Base-by-base conservation (phyloP, 1,140 invertebrate genomes). In the Ostrea edulis region DNA sequence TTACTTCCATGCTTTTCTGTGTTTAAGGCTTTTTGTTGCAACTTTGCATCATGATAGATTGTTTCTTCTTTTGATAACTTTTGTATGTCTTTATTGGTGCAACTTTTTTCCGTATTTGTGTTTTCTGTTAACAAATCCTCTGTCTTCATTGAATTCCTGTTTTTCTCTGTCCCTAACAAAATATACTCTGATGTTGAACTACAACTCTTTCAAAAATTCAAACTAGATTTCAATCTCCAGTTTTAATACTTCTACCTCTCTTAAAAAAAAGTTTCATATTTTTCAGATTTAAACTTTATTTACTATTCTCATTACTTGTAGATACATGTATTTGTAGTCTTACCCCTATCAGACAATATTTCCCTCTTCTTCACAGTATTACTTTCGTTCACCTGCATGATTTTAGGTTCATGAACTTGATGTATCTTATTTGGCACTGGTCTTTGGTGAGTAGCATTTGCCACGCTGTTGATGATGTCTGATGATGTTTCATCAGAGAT, bases 391-490 rank as follows among this genome's bases (percentile, higher is more conserved):
- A n/a, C 2, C 55, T 62, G 55, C 55, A 20, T 17, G 3, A 62
- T 62, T 62, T n/a, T n/a, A 20, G 17, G 55, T 62, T 62, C 55
- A 62, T 62, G 55, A 62, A 62, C 55, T 62, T 62, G 55, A 62
- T 62, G 55, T 17, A 62, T 20, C 55, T 62, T 62, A 20, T 62
- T n/a, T 20, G n/a, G 20, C 2, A 62, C 55, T 62, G 17, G 55
- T 62, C n/a, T 62, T 62, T 62, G 17, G 20, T n/a, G n/a, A 20
- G n/a, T 62, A 20, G 55, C 17, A 7, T 62, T n/a, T 20, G 55
- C 17, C 17, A n/a, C 20, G 7, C 17, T 62, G 14, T n/a, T 62
- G 55, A n/a, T 0, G 55, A n/a, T 62, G n/a, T 62, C 14, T 62
- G 14, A 62, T 2, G 0, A 17, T 62, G 12, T 8, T 62, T 62